A percentile compares a stretch with the other conserved stretches of the same genome.
Conservation (phyloP, 2,888 invertebrate genomes). For the Sinohyriopsis cumingii region DNA sequence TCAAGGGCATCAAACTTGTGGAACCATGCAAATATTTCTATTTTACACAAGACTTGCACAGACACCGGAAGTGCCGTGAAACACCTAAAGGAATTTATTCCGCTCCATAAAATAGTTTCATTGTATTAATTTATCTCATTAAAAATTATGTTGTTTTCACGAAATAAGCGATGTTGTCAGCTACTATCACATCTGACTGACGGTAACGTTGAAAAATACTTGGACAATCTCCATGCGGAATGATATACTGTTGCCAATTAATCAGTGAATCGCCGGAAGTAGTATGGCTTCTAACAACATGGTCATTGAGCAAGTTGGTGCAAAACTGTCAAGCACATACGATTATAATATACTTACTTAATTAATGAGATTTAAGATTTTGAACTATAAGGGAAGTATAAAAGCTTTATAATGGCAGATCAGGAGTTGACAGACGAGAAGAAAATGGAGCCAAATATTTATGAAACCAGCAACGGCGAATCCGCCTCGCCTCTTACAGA, state of each 20-base stretch:
- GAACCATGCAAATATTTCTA: not conserved
- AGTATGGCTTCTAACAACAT: conserved; percentile 38
- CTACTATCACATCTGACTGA: too few species aligned
- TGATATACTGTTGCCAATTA: too few species aligned
- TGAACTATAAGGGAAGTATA: not conserved
- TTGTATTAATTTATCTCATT: not conserved
- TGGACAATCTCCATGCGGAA: too few species aligned
- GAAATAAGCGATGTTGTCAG: too few species aligned
- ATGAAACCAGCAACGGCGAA: not conserved
- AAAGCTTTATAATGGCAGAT: too few species aligned
- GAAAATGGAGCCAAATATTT: conserved; percentile 1
- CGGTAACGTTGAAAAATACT: too few species aligned
- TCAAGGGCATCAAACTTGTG: too few species aligned
- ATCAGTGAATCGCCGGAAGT: conserved; percentile 27
- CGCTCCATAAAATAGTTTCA: conserved; percentile 3
- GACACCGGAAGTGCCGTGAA: conserved; percentile 40
- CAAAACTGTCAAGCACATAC: too few species aligned
- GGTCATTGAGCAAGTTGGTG: too few species aligned
- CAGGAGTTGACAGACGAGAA: not conserved
- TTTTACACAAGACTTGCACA: not conserved
- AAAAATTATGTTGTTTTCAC: too few species aligned
- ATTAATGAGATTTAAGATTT: not conserved
- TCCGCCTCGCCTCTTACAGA: conserved; percentile 1
- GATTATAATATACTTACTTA: too few species aligned
- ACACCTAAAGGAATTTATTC: conserved; percentile 11